Evolutionary conservation across 2,797 vertebrate genomes (phyloP), one percentile per base, ranked within the genome.

Genomic region (Chelon labrosus): DNA sequence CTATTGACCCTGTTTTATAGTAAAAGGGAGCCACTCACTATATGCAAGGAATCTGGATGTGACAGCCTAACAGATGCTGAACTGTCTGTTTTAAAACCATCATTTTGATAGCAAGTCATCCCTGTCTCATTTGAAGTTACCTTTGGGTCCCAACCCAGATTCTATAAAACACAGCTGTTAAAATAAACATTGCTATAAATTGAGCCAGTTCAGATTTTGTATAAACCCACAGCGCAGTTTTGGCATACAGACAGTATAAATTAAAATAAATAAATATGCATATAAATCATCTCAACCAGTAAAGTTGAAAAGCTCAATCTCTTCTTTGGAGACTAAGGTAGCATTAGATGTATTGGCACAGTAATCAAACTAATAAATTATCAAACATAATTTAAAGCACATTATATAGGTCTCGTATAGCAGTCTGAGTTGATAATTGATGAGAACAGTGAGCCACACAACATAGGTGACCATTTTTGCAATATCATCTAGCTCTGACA

Each of bases 201-300:
- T 5, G 8, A 59, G 56, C 25, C 19, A 20, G 54, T 79, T 17
- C 60, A 71, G 38, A 58, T 73, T 86, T 71, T 31, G 19, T 57
- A 52, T 65, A 50, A 73, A 77, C 54, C 54, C 50, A 65, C 31
- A 42, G 50, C 57, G 13, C 27, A 56, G 70, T 75, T 52, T 47
- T 75, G 57, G 49, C 57, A 77, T 82, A 72, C 66, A 39, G 19
- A 82, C 60, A 73, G 76, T 70, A 81, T 83, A 83, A 86, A 84
- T 82, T 37, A 63, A 52, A 39, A 58, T 81, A 35, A 35, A 35
- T 80, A 73, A 76, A 55, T 85, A 53, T 61, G 46, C 62, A 85
- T 79, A 73, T 86, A 77, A 83, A 82, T 80, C 74, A 79, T 60
- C 70, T 63, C 51, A 64, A 51, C 46, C 53, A 47, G 42, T 39